These are phyloP conservation scores for Drosophila asahinai DNA, from an alignment of 1,140 invertebrate species.

Conservation along the genomic window DNA sequence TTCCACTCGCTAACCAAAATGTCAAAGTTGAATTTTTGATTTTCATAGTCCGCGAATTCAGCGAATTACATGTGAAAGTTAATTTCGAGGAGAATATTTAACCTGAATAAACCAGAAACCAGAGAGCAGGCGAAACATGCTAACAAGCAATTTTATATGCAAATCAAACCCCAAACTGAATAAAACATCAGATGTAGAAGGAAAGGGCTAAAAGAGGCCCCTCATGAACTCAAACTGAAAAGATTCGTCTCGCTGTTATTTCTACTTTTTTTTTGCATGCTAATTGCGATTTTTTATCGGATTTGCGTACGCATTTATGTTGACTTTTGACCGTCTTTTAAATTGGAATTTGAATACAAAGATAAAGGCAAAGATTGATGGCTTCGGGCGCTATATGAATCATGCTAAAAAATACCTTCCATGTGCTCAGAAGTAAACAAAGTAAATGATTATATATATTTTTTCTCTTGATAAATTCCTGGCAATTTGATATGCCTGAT, in stretches of 20 bases:
- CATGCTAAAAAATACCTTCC: conserved; percentile 40
- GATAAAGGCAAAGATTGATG: conserved; percentile 59
- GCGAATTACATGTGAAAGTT: conserved; percentile 50
- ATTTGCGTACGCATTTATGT: conserved; percentile 38
- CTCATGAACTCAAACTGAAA: conserved; percentile 7
- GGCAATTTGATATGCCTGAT: conserved; percentile 24
- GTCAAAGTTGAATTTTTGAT: conserved; percentile 60
- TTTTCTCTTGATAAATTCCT: conserved; percentile 27
- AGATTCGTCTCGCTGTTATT: conserved; percentile 41
- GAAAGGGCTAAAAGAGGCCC: neutral
- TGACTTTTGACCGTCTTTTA: conserved; percentile 33
- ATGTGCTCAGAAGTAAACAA: conserved; percentile 49
- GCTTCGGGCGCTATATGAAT: conserved; percentile 41
- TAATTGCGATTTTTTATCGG: conserved; percentile 52
- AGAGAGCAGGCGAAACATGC: conserved; percentile 45
- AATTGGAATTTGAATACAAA: conserved; percentile 58
- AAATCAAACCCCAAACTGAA: conserved; percentile 64
- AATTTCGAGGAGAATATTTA: conserved; percentile 43
- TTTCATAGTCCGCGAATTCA: conserved; percentile 3
- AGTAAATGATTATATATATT: conserved; percentile 12
- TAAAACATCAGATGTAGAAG: conserved; percentile 63
- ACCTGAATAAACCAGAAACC: conserved; percentile 31
- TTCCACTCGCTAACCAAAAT: conserved; percentile 43
- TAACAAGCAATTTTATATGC: conserved; percentile 75
- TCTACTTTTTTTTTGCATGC: conserved; percentile 43